A percentile compares a stretch with the other conserved stretches of the same genome.
These are phyloP conservation scores for Linurgus olivaceus DNA, from an alignment of 2,797 vertebrate species.

Conservation along the genomic window DNA sequence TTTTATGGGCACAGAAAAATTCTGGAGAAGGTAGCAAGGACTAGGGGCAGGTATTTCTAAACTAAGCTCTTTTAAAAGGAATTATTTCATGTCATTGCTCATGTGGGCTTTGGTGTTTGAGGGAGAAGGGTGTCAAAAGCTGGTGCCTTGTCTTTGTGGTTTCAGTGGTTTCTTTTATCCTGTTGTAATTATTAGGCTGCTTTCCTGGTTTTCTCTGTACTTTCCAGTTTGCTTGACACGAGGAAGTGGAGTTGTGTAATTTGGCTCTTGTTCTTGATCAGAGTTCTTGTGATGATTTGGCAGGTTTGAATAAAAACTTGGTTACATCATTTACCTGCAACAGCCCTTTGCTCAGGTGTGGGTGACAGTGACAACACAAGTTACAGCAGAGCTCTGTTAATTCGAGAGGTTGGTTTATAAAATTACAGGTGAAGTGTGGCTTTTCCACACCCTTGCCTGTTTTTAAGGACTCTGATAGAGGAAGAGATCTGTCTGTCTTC, in stretches of 20 bases:
- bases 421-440: not conserved
- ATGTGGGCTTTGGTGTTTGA: not conserved
- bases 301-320: not conserved
- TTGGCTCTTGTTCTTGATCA: not conserved
- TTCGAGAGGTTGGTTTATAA: not conserved
- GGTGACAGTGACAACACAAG: not conserved
- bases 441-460: not conserved
- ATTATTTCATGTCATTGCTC: fast-evolving
- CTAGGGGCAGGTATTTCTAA: not conserved
- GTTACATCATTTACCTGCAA: not conserved
- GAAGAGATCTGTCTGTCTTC: not conserved
- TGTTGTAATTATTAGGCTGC: not conserved
- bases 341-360: not conserved
- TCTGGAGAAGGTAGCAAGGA: not conserved
- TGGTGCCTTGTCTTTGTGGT: not conserved
- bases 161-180: not conserved
- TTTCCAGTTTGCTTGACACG: slow-evolving; percentile 3
- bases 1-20: not conserved
- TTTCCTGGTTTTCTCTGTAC: not conserved
- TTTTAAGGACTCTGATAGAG: not conserved
- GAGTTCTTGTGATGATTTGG: not conserved
- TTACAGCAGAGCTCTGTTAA: not conserved
- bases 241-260: not conserved
- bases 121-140: not conserved
- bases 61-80: not conserved